Evolutionary conservation across 30 jellyfish, hydroid and myxozoan genomes (phyloP).

Genomic region (Pelagia noctiluca): DNA sequence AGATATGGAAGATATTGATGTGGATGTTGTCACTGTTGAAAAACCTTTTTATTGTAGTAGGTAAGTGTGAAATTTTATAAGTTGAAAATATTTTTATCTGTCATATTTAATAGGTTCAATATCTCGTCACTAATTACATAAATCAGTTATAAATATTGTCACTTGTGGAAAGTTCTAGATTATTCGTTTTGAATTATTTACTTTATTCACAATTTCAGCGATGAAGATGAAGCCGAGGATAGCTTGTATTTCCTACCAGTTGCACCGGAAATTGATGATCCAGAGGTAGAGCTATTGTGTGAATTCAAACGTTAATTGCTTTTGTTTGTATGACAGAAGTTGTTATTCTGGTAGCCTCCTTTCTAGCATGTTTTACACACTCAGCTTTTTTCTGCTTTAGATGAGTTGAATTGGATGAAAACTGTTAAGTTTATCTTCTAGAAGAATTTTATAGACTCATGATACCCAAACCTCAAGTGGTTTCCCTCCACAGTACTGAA

Average conservation of each 20-base stretch:
- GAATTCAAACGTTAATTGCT: slow-evolving; percentile 7
- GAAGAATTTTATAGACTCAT: too few relatives aligned
- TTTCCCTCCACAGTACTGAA: too few relatives aligned
- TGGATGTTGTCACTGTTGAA: slow-evolving; percentile 90
- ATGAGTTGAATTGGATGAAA: too few relatives aligned
- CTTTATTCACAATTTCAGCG: slow-evolving; percentile 55
- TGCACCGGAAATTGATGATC: slow-evolving; percentile 98
- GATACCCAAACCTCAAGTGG: too few relatives aligned
- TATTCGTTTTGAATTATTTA: too few relatives aligned
- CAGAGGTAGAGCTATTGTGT: slow-evolving; percentile 82
- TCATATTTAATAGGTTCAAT: neutral
- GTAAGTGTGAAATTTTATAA: slow-evolving; percentile 5
- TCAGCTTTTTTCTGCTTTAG: too few relatives aligned
- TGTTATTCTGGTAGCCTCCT: neutral
- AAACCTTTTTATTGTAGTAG: slow-evolving; percentile 92
- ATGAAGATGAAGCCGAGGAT: slow-evolving; percentile 88
- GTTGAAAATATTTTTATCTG: neutral
- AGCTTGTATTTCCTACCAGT: slow-evolving; percentile 91
- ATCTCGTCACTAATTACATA: too few relatives aligned
- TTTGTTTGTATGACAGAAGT: neutral
- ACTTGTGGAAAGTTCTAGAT: too few relatives aligned
- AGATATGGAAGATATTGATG: slow-evolving; percentile 84
- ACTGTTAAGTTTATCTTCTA: too few relatives aligned
- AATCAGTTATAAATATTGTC: too few relatives aligned
- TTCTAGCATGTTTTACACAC: too few relatives aligned